These are phyloP conservation scores for Stenodera caucasica DNA, from an alignment of 2,888 invertebrate genomes.

Conservation along the genomic window DNA sequence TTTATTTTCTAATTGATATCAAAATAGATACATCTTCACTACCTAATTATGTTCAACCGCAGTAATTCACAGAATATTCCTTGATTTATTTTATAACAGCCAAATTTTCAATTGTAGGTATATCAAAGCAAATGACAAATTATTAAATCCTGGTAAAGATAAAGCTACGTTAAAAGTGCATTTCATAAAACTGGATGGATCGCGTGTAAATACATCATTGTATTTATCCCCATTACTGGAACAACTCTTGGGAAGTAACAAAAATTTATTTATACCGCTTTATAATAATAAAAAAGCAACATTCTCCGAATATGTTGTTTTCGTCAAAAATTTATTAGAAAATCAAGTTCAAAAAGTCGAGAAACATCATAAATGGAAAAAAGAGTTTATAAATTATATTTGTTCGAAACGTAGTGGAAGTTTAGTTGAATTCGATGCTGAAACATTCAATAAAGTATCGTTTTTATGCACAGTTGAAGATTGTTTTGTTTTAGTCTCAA, in stretches of 20 bases:
- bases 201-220: conserved; percentile 53
- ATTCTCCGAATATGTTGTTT: conserved; percentile 63
- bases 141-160: conserved; percentile 42
- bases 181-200: conserved; percentile 50
- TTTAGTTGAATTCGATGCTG: conserved; percentile 58
- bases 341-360: conserved; percentile 55
- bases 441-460: conserved; percentile 56
- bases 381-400: conserved; percentile 56
- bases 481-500: conserved; percentile 62
- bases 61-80: conserved; percentile 31
- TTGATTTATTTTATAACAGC: not conserved
- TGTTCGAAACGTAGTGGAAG: conserved; percentile 53
- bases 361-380: conserved; percentile 53
- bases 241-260: conserved; percentile 55
- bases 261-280: conserved; percentile 54
- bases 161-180: conserved; percentile 42
- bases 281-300: conserved; percentile 49
- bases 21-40: conserved; percentile 65
- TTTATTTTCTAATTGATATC: conserved; percentile 67
- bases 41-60: conserved; percentile 56
- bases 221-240: conserved; percentile 59
- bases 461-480: conserved; percentile 66
- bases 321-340: conserved; percentile 59
- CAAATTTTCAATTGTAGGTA: conserved; percentile 24
- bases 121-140: conserved; percentile 15